Conservation (phyloP, 2,113 vertebrate species). For the Ranitomeya variabilis region DNA sequence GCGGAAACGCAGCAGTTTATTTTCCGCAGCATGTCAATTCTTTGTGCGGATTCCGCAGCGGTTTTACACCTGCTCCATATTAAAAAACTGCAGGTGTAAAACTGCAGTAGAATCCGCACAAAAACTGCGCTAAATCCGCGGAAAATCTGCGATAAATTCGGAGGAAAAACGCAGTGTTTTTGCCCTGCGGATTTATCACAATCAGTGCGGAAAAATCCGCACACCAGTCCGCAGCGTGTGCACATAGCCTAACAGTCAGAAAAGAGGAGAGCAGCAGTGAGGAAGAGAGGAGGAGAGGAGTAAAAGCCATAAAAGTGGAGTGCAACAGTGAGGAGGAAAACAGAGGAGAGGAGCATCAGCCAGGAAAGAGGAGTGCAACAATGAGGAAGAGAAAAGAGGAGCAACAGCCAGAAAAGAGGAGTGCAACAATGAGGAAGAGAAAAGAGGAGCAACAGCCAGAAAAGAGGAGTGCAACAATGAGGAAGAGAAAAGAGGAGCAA, state of each 20-base stretch:
- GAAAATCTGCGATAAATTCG: no score
- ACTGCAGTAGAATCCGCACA: no score
- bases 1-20: no score
- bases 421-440: neutral
- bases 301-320: neutral
- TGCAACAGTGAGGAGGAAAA: neutral
- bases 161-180: no score
- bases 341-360: neutral
- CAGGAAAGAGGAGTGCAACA: neutral
- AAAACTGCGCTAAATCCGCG: no score
- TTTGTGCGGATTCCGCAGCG: no score
- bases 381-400: neutral
- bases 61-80: no score
- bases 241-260: neutral
- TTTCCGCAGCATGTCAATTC: no score
- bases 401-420: neutral
- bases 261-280: neutral
- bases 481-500: neutral
- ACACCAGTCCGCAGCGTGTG: no score
- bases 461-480: neutral
- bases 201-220: no score
- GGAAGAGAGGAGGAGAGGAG: neutral
- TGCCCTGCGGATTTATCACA: no score
- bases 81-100: no score
- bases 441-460: neutral